Conservation (phyloP, 2,888 invertebrate genomes). For the Pyrocoelia pectoralis region DNA sequence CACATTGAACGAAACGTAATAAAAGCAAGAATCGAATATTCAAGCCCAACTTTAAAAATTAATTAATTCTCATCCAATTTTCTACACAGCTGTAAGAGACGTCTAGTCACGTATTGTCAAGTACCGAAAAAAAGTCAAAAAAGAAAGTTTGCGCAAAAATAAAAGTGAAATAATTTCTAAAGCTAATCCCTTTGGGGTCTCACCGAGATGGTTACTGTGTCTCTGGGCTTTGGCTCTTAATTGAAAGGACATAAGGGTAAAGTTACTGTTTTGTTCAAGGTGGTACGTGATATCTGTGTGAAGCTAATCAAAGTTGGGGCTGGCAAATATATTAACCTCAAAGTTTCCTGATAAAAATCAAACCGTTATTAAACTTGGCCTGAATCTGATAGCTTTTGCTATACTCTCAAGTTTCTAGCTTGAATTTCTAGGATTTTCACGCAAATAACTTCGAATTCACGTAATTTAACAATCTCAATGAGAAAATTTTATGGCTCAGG, state of each 20-base stretch:
- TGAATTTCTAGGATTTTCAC: conserved; percentile 23
- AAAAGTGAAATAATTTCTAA: conserved; percentile 35
- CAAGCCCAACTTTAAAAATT: conserved; percentile 29
- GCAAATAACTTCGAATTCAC: conserved; percentile 31
- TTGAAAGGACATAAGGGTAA: conserved; percentile 38
- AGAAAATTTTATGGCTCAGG: conserved; percentile 20
- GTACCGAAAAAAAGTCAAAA: conserved; percentile 22
- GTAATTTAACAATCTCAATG: conserved; percentile 25
- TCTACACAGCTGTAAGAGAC: conserved; percentile 16
- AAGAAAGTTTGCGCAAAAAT: conserved; percentile 30
- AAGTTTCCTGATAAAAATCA: conserved; percentile 39
- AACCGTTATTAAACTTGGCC: conserved; percentile 37
- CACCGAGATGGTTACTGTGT: conserved; percentile 10
- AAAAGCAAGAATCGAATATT: conserved; percentile 23
- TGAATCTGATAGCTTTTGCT: conserved; percentile 33
- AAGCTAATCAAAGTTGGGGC: conserved; percentile 37
- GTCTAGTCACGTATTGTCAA: conserved; percentile 30
- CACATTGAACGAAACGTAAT: conserved; percentile 12
- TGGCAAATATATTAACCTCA: conserved; percentile 36
- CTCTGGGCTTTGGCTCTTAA: conserved; percentile 32
- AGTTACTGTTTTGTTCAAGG: conserved; percentile 38
- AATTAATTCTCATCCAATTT: conserved; percentile 26
- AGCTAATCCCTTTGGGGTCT: conserved; percentile 32
- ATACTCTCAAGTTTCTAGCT: conserved; percentile 9
- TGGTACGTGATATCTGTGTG: conserved; percentile 37